Evolutionary conservation across 1,140 invertebrate genomes (phyloP), one percentile per base, ranked within the genome.

Genomic region (Thalassaphorura encarpata): DNA sequence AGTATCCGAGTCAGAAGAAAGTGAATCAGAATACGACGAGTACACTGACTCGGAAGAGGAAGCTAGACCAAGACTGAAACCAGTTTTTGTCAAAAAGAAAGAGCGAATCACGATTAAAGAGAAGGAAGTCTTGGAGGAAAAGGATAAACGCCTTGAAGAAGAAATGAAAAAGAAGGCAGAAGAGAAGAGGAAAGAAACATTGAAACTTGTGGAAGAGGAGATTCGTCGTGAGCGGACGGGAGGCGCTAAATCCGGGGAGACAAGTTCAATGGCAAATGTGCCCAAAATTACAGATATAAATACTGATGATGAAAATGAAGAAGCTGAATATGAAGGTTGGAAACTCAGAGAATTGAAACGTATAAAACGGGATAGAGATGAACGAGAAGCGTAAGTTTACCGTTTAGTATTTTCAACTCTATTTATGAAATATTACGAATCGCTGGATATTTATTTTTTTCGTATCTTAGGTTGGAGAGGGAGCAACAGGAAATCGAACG

Each of bases 271-370:
- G 8, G 57, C 54, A 2, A 42, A 47, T 2, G 8, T n/a, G 3
- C 81, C 58, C 13, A 68, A 75, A 48, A 75, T 94, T n/a, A 82
- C 88, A 63, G 87, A 91, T 67, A 83, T 99, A 1, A 84, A 86
- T 67, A 97, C 95, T 0, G 96, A 97, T 69, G 96, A 99, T 73
- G 97, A 99, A 69, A 94, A 96, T 71, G 82, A 84, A 66, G 96
- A 99, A 71, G 80, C 95, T 5, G 93, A 94, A 67, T 99, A 97
- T 69, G 96, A 99, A 73, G 80, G 86, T 0, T 99, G 96, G 96
- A 99, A 99, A 74, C 67, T 96, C 5, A 76, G 97, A 26, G 97
- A 99, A 75, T 77, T 99, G 66, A 96, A 94, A 70, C 74, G 97
- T 39, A 84, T 98, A 29, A 99, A 98, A 72, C 76, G 93, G 18